A percentile compares a stretch with the other conserved stretches of the same genome.
Evolutionary conservation across 2,888 invertebrate genomes (phyloP).

Genomic region (Helicoverpa assulta): DNA sequence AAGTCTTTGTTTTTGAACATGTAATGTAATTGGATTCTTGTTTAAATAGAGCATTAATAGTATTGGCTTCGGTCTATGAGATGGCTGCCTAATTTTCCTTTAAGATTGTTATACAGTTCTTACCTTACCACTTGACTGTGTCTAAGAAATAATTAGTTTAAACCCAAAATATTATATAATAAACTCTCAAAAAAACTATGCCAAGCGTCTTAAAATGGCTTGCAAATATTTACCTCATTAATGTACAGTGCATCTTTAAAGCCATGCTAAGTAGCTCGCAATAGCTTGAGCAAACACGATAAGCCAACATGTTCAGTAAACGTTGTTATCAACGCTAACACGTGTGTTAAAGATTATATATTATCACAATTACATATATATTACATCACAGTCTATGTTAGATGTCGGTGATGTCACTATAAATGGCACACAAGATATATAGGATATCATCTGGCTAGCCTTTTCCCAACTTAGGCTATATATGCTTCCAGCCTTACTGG

Average conservation of each 20-base stretch:
- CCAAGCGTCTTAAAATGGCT: slow-evolving; percentile 14
- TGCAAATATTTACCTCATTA: slow-evolving; percentile 25
- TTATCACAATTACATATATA: slow-evolving; percentile 9
- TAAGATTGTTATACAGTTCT: neutral
- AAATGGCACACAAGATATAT: neutral
- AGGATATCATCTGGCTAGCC: too few species aligned
- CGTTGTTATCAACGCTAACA: slow-evolving; percentile 45
- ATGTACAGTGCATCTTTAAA: slow-evolving; percentile 31
- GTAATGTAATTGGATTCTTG: too few species aligned
- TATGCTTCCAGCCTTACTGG: too few species aligned
- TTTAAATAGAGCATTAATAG: too few species aligned
- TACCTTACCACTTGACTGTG: neutral
- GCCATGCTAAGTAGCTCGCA: slow-evolving; percentile 39
- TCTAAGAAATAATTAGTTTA: neutral
- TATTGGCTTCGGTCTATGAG: too few species aligned
- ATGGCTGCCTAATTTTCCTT: too few species aligned
- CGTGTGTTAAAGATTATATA: slow-evolving; percentile 16
- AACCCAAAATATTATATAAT: neutral
- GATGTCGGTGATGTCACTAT: slow-evolving; percentile 20
- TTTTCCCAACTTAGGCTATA: too few species aligned
- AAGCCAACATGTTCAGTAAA: slow-evolving; percentile 30
- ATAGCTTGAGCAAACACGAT: slow-evolving; percentile 26
- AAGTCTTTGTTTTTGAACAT: too few species aligned
- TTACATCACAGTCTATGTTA: slow-evolving; percentile 7
- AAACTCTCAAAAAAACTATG: slow-evolving; percentile 26